Base-by-base conservation (phyloP, 2,888 invertebrate species). In the Archips crataeganus region DNA sequence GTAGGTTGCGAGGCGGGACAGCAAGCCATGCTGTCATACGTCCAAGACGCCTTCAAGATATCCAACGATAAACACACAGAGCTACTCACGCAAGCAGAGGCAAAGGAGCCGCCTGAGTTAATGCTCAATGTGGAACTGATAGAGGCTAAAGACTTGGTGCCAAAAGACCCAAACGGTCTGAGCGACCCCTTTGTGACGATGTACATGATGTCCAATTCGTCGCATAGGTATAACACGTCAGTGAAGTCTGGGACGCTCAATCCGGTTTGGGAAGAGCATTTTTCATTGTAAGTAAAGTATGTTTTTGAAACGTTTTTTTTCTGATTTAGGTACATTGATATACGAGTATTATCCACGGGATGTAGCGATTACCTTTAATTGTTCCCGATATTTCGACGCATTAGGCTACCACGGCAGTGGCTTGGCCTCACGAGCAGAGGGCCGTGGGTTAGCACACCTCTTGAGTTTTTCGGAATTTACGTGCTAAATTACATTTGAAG, bases 101-200 rank as follows among this genome's bases (percentile, higher is more conserved):
- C 96, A 13, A 98, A 97, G 88, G 97, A 98, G 94, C 97, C 98
- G 1, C 98, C 98, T 0, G 97, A 98, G 82, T 94, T 98, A 81
- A 96, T 97, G 90, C 91, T 98, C 60, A 98, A 98, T 86, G 97
- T 98, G 10, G 98, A 98, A 91, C 96, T 98, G 5, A 96, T 98
- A 69, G 98, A 98, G 91, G 98, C 97, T 1, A 98, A 98, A 92
- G 98, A 98, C 81, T 90, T 98, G 60, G 95, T 96, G 76, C 96
- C 98, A 32, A 98, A 98, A 90, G 98, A 98, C 88, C 96, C 98
- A 0, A 98, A 97, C 85, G 98, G 99, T n/a, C 95, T 98, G 78
- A 99, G 99, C 82, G 99, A 99, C 92, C 99, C 99, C 0, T 99
- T 99, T 89, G 99, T 99, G 73, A 99, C 99, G 77, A 95, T 99